Evolutionary conservation across 2,888 invertebrate species (phyloP), one percentile per base, ranked within the genome.

Genomic region (Acleris literana): DNA sequence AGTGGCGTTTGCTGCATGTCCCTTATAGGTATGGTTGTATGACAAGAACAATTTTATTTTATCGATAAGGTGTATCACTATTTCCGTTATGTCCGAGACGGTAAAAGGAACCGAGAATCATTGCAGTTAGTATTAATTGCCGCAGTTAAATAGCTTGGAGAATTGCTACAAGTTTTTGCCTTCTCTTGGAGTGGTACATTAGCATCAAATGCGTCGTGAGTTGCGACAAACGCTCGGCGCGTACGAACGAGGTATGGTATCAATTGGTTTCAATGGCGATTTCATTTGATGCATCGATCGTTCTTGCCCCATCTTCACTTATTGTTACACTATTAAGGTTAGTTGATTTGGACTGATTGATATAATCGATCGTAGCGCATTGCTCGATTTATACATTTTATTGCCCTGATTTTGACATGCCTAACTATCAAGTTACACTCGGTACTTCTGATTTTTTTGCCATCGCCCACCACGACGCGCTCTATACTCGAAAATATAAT

Each of bases 231-330:
- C 74, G 69, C 70, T 70, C 69, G 70, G 72, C 76, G 68, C 73
- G 69, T 71, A 77, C 69, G 71, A 68, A 72, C 71, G 69, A 69
- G 71, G 71, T 76, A 72, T 69, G 71, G 71, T 76, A 72, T 72
- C 83, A 86, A 87, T 88, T 87, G 86, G 75, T 76, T 78, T 83
- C 81, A 87, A 88, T 88, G 81, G 79, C 75, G 71, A 81, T 84
- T 85, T 84, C 80, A 85, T 86, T 84, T 82, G 81, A 82, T 80
- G 75, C 76, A 83, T 82, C 74, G 79, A 74, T 78, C 71, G 73
- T 74, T 80, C 72, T 77, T 78, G 77, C 76, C 71, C 72, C 70
- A 71, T 69, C 67, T 71, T 64, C 63, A 69, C 48, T 67, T 67
- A 68, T 69, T 68, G 59, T 54, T 66, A 55, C 46, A 51, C 62